phyloP scores from a whole-genome alignment of 2,888 invertebrate species.

The Dioctria rufipes region DNA sequence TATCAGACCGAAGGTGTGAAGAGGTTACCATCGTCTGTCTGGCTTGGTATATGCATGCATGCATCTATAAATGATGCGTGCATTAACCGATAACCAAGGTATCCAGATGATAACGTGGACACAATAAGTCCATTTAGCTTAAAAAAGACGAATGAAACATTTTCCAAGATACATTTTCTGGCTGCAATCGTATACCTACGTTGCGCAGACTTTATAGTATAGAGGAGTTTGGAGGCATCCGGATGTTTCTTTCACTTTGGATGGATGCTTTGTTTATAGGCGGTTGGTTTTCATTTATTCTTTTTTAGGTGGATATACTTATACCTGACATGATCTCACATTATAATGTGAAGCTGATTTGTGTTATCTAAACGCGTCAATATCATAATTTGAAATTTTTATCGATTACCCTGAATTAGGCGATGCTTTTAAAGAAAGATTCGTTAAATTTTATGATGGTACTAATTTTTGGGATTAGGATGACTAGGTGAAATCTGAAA shows the following conservation, averaged over 20 bases:
- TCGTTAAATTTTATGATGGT: conserved; percentile 42
- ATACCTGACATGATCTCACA: not conserved
- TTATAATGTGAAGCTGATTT: not conserved
- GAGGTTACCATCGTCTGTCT: not conserved
- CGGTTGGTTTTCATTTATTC: not conserved
- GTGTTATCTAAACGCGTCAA: conserved; percentile 24
- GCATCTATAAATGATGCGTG: not conserved
- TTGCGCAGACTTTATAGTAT: not conserved
- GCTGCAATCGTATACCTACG: conserved; percentile 2
- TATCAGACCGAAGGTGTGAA: conserved; percentile 40
- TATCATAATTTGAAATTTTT: conserved; percentile 47
- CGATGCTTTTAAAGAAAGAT: conserved; percentile 30
- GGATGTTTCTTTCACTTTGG: not conserved
- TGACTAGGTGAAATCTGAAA: conserved; percentile 39
- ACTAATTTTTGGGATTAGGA: conserved; percentile 43
- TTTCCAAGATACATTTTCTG: conserved; percentile 6
- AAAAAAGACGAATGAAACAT: conserved; percentile 23
- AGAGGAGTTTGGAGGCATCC: not conserved
- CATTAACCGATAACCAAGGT: conserved; percentile 41
- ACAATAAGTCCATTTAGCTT: conserved; percentile 48
- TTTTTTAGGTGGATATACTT: not conserved
- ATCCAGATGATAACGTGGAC: conserved; percentile 26
- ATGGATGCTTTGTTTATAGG: conserved; percentile 24
- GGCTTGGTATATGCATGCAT: too few relatives aligned
- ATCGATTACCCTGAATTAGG: conserved; percentile 23